These are phyloP conservation scores for Pollenia amentaria DNA, from an alignment of 2,888 invertebrate species.

Conservation along the genomic window DNA sequence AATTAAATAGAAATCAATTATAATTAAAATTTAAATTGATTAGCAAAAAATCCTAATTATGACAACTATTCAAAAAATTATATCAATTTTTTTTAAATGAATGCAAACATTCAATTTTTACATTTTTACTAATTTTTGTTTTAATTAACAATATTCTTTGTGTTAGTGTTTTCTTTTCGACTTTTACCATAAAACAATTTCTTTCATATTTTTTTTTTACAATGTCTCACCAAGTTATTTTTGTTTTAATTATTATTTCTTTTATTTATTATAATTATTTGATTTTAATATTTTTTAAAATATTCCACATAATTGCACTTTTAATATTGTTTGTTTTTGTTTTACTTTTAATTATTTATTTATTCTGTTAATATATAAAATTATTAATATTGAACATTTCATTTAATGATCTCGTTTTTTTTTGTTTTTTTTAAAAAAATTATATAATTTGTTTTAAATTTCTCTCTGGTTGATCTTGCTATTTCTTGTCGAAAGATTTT, in stretches of 20 bases:
- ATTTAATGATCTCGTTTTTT: slow-evolving; percentile 56
- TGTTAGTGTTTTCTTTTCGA: slow-evolving; percentile 68
- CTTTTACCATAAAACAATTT: slow-evolving; percentile 77
- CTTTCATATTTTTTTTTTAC: slow-evolving; percentile 44
- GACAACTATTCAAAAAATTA: slow-evolving; percentile 51
- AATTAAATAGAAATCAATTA: slow-evolving; percentile 15
- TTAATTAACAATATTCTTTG: slow-evolving; percentile 49
- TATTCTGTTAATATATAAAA: slow-evolving; percentile 76
- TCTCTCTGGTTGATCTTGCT: slow-evolving; percentile 50
- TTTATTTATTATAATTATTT: slow-evolving; percentile 70
- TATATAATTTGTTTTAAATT: slow-evolving; percentile 63
- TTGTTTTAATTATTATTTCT: slow-evolving; percentile 73
- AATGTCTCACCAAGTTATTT: slow-evolving; percentile 76
- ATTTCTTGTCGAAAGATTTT: slow-evolving; percentile 23
- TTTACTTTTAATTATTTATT: slow-evolving; percentile 75
- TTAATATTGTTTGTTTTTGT: slow-evolving; percentile 80
- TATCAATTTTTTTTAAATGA: slow-evolving; percentile 38
- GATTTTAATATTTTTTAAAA: slow-evolving; percentile 77
- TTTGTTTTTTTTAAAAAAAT: slow-evolving; percentile 69
- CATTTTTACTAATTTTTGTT: slow-evolving; percentile 55
- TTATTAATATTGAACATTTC: slow-evolving; percentile 73
- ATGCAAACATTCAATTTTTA: slow-evolving; percentile 69
- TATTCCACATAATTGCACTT: slow-evolving; percentile 87
- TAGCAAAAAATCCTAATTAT: slow-evolving; percentile 33
- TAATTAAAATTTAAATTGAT: slow-evolving; percentile 26